Base-by-base conservation (phyloP, 1,140 invertebrate species). In the Cotesia vestalis region DNA sequence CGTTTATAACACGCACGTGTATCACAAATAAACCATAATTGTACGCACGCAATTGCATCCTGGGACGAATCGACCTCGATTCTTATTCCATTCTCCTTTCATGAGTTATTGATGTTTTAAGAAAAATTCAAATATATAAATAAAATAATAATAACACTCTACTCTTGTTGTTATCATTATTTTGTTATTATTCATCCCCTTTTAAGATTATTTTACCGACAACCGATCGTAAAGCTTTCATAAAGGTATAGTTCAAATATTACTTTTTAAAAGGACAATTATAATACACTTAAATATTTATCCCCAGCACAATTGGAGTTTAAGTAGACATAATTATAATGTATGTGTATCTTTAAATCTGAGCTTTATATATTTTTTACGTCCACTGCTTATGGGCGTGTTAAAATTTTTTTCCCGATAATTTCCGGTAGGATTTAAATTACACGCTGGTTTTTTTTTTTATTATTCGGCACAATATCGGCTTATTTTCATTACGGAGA, bases 31-130 rank as follows among this genome's bases (percentile, higher is more conserved):
- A 63, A 52, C 38, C 59, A 62, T 70, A 40, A 70, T 52, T 51
- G 61, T 64, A 27, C 52, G 61, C 69, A 71, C 69, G 69, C 69
- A 71, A 71, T 71, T 34, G 51, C 69, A 71, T 71, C 69, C 69
- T 71, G 69, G 17, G 51, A 71, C 40, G 60, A 38, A 53, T 57
- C 51, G 69, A 64, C 69, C 69, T 71, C 69, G 34, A 71, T 71
- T 63, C 46, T 61, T 60, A 27, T 60, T 46, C 36, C 36, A 62
- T 69, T 69, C 40, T 69, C 57, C 60, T 69, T 40, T 35, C 4
- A 12, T 55, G 38, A 11, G 40, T 46, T 46, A 46, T 46, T 46
- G 40, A 46, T 46, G 40, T 46, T 46, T 46, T 46, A 46, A 46
- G 40, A 46, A 46, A 20, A 57, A 57, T 20, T 17, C n/a, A 36